These are phyloP conservation scores for Drosophila orena DNA, from an alignment of 1,140 invertebrate species.

Conservation along the genomic window DNA sequence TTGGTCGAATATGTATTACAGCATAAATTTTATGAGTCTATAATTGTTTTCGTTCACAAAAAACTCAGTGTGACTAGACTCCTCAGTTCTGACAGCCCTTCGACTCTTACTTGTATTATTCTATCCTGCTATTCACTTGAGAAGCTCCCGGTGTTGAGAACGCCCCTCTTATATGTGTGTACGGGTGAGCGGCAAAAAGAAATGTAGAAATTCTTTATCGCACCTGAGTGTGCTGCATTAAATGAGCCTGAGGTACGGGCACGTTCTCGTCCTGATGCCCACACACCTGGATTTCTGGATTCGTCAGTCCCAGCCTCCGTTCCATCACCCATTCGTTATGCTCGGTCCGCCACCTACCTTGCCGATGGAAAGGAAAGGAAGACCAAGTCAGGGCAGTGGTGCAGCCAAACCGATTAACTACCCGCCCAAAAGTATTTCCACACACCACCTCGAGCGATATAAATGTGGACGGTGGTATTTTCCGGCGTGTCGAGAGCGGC, in stretches of 20 bases:
- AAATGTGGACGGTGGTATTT: slow-evolving; percentile 37
- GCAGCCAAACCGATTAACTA: slow-evolving; percentile 73
- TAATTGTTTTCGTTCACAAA: not conserved
- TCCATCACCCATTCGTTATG: not conserved
- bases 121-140: no score
- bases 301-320: not conserved
- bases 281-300: slow-evolving; percentile 8
- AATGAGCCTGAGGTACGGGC: slow-evolving; percentile 77
- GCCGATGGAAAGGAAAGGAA: not conserved
- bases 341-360: not conserved
- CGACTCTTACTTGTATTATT: no score
- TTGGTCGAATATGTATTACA: no score
- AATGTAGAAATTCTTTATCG: slow-evolving; percentile 82
- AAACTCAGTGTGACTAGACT: not conserved
- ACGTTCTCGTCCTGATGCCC: slow-evolving; percentile 58
- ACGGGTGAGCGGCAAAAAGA: slow-evolving; percentile 50
- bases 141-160: slow-evolving; percentile 53
- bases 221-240: slow-evolving; percentile 77
- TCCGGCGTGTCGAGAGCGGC: slow-evolving; percentile 52
- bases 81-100: not conserved
- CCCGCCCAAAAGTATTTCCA: slow-evolving; percentile 75
- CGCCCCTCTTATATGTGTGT: slow-evolving; percentile 44
- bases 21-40: no score
- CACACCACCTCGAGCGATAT: slow-evolving; percentile 66
- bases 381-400: slow-evolving; percentile 48